These are phyloP conservation scores for Heliconius erato DNA, from an alignment of 2,888 invertebrate species.

Conservation along the genomic window DNA sequence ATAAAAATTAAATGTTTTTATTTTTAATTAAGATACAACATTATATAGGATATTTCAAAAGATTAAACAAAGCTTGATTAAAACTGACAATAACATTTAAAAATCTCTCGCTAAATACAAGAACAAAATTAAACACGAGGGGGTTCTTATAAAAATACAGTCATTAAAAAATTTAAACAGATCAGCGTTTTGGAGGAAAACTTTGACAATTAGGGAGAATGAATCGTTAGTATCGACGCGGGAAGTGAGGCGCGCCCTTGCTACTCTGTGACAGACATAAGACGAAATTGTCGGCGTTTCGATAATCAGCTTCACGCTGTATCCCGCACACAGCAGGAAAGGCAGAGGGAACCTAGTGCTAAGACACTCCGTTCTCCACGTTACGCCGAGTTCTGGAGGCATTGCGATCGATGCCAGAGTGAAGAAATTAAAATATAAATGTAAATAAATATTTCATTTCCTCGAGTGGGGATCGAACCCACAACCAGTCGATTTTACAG, in stretches of 20 bases:
- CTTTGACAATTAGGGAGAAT: slow-evolving; percentile 54
- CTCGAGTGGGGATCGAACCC: too few species aligned
- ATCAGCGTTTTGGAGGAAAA: slow-evolving; percentile 47
- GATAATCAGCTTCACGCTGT: too few species aligned
- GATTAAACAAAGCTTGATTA: background rate
- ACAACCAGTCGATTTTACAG: too few species aligned
- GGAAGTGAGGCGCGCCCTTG: background rate
- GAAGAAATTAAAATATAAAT: too few species aligned
- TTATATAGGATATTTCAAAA: background rate
- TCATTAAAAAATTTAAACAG: slow-evolving; percentile 43
- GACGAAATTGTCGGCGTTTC: slow-evolving; percentile 13
- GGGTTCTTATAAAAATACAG: slow-evolving; percentile 20
- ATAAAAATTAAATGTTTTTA: too few species aligned
- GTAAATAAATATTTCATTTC: too few species aligned
- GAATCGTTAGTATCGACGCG: slow-evolving; percentile 43
- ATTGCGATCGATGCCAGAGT: too few species aligned
- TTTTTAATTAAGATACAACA: background rate
- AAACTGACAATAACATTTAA: slow-evolving; percentile 7
- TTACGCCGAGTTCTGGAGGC: too few species aligned
- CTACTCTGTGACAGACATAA: background rate
- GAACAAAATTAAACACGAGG: background rate
- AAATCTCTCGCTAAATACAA: slow-evolving; percentile 17
- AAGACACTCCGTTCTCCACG: too few species aligned
- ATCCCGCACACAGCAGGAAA: too few species aligned
- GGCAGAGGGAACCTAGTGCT: too few species aligned